Evolutionary conservation across 2,888 invertebrate species (phyloP).

Genomic region (Leptinotarsa tumamoca): DNA sequence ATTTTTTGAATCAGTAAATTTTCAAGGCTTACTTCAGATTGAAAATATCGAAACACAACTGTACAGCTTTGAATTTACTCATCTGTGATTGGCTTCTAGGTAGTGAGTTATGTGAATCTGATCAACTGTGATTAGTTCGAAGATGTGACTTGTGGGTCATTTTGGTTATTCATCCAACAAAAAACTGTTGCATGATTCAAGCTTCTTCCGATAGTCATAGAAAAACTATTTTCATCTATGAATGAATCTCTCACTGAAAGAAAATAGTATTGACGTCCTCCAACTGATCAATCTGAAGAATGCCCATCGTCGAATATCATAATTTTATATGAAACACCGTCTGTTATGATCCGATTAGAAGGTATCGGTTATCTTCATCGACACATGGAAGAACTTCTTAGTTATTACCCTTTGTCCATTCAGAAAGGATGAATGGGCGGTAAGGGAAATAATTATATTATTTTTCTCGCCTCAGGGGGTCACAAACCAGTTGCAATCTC

Average conservation of each 20-base stretch:
- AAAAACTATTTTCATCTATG: too few species aligned
- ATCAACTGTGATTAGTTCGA: too few species aligned
- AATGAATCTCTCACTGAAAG: neutral
- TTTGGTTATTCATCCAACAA: too few species aligned
- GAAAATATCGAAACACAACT: too few species aligned
- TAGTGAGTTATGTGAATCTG: too few species aligned
- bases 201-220: too few species aligned
- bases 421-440: constrained; percentile 51
- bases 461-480: constrained; percentile 56
- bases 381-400: constrained; percentile 37
- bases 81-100: too few species aligned
- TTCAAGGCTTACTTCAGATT: too few species aligned
- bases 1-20: too few species aligned
- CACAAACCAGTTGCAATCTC: constrained; percentile 55
- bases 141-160: too few species aligned
- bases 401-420: constrained; percentile 53
- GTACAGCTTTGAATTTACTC: too few species aligned
- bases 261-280: neutral
- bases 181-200: too few species aligned
- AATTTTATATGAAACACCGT: neutral
- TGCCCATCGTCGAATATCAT: neutral
- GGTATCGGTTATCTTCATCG: constrained; percentile 36
- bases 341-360: constrained; percentile 36
- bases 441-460: constrained; percentile 56
- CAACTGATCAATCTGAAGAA: neutral